phyloP scores from a whole-genome alignment of 2,888 invertebrate species.

The Dasysyrphus tricinctus region DNA sequence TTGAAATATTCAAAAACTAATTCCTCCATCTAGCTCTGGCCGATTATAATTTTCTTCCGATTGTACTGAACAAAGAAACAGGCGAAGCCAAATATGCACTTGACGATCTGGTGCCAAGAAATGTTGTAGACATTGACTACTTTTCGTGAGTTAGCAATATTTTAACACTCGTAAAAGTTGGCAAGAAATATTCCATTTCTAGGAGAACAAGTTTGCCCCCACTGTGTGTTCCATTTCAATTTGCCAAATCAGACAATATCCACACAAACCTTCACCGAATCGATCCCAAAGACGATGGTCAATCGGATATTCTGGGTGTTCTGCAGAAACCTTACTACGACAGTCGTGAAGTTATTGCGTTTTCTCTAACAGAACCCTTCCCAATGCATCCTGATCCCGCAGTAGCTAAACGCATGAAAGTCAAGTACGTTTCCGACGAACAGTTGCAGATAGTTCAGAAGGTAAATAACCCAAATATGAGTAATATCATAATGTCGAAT shows the following conservation, averaged over 20 bases:
- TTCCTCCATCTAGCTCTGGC: constrained; percentile 86
- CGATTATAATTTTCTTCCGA: constrained; percentile 96
- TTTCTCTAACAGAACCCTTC: constrained; percentile 86
- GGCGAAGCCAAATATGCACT: constrained; percentile 86
- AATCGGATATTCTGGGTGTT: constrained; percentile 84
- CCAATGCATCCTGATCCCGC: constrained; percentile 87
- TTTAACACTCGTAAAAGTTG: neutral
- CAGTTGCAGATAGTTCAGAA: constrained; percentile 84
- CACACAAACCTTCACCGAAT: constrained; percentile 80
- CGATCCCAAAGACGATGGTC: constrained; percentile 82
- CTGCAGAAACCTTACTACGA: constrained; percentile 85
- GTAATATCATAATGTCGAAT: neutral
- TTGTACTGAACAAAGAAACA: constrained; percentile 84
- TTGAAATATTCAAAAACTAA: neutral
- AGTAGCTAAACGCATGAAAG: constrained; percentile 85
- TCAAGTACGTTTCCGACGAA: constrained; percentile 83
- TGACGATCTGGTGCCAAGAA: constrained; percentile 86
- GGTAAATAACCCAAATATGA: constrained; percentile 77
- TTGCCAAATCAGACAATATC: constrained; percentile 90
- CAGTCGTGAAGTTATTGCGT: constrained; percentile 86
- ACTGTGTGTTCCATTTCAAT: constrained; percentile 90
- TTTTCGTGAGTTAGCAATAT: constrained; percentile 83
- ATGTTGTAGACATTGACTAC: constrained; percentile 85
- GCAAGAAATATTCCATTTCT: neutral
- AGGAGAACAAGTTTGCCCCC: constrained; percentile 84